phyloP scores from a whole-genome alignment of 2,797 vertebrate genomes.

The Avahi laniger region DNA sequence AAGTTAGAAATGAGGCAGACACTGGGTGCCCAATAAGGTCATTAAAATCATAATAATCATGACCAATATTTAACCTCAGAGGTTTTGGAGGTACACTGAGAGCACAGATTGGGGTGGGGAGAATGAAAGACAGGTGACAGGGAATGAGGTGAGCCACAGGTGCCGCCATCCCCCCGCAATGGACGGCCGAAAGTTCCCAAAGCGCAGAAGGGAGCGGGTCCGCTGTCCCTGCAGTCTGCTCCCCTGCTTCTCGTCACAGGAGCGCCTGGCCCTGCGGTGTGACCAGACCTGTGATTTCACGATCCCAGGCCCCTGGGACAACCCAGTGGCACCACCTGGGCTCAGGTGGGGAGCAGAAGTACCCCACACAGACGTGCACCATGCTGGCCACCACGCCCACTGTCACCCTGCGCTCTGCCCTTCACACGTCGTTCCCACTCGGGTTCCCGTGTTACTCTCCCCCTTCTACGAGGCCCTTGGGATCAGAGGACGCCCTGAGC shows the following conservation, averaged over 20 bases:
- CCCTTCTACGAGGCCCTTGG: neutral
- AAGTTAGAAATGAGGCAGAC: neutral
- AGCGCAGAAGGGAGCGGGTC: neutral
- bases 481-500: neutral
- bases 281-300: neutral
- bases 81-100: neutral
- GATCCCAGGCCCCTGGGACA: too few species aligned
- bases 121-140: neutral
- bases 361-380: neutral
- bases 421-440: neutral
- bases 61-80: neutral
- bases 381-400: too few species aligned
- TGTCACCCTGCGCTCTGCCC: neutral
- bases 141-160: neutral
- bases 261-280: neutral
- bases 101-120: too few species aligned
- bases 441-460: neutral
- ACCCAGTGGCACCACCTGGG: too few species aligned
- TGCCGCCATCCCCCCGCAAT: neutral
- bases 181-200: neutral
- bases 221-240: neutral
- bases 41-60: neutral
- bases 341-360: too few species aligned
- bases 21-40: neutral
- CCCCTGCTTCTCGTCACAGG: rapidly evolving